These are phyloP conservation scores for Patiria pectinifera DNA, from an alignment of 53 echinoderm and acorn worm genomes.

Conservation along the genomic window DNA sequence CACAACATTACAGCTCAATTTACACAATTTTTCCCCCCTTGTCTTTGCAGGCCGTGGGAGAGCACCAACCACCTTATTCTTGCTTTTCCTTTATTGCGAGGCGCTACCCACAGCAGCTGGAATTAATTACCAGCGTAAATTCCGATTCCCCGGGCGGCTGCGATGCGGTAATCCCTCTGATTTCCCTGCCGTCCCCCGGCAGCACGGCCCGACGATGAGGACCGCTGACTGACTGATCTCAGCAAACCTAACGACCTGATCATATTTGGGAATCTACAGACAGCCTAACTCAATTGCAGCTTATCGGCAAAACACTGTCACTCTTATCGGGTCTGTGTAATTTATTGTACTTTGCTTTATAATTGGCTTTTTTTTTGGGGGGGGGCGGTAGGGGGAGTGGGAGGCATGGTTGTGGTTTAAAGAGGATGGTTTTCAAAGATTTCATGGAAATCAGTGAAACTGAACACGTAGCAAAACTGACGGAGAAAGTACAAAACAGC, in stretches of 20 bases:
- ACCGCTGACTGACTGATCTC: neutral
- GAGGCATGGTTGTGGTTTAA: too few species aligned
- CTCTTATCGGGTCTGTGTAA: neutral
- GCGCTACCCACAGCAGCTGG: constrained; percentile 1
- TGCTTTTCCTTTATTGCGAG: neutral
- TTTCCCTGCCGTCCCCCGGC: constrained; percentile 36
- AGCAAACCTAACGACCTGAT: neutral
- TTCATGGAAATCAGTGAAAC: too few species aligned
- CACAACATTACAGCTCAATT: constrained; percentile 1
- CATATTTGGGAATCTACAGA: neutral
- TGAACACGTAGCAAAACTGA: too few species aligned
- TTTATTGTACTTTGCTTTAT: neutral
- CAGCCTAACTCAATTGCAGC: constrained; percentile 10
- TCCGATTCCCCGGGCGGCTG: constrained; percentile 29
- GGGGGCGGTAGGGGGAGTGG: neutral
- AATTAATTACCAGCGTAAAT: constrained; percentile 38
- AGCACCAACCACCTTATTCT: neutral
- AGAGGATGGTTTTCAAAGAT: too few species aligned
- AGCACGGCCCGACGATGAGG: neutral
- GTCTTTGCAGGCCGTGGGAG: neutral
- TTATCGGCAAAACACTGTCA: neutral
- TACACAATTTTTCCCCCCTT: neutral
- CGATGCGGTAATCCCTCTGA: constrained; percentile 32
- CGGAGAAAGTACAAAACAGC: too few species aligned
- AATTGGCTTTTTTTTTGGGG: neutral